Conservation (phyloP, 2,797 vertebrate genomes). For the Cyclopterus lumpus region DNA sequence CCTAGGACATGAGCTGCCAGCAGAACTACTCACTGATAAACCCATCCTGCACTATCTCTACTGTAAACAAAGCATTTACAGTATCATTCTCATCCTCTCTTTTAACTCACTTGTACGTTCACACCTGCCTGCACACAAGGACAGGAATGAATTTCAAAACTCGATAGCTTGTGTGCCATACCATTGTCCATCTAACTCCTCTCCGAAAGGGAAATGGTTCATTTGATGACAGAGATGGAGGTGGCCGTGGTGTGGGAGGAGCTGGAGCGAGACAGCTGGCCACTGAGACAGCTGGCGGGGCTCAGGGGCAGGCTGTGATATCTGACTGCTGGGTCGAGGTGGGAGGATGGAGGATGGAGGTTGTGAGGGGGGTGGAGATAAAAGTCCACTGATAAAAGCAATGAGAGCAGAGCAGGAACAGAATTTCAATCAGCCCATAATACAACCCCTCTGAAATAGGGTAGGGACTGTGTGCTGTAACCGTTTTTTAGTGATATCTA, state of each 20-base stretch:
- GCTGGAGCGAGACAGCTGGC: constrained; percentile 43
- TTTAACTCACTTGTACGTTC: constrained; percentile 18
- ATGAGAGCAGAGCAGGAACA: constrained; percentile 44
- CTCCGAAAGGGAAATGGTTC: constrained; percentile 4
- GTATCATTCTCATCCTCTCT: background rate
- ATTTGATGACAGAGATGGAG: constrained; percentile 22
- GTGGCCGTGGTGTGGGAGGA: background rate
- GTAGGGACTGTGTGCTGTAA: constrained; percentile 10
- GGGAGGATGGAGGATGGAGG: constrained; percentile 41
- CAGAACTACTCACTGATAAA: constrained; percentile 53
- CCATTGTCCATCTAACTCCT: background rate
- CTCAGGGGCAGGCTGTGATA: constrained; percentile 60
- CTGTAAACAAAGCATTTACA: constrained; percentile 51
- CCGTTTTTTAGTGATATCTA: constrained; percentile 41
- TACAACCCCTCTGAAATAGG: constrained; percentile 42
- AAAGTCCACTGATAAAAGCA: constrained; percentile 78
- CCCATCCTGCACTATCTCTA: constrained; percentile 13
- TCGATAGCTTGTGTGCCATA: background rate
- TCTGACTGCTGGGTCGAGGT: constrained; percentile 57
- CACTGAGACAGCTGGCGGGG: constrained; percentile 50
- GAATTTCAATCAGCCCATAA: constrained; percentile 76
- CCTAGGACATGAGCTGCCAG: constrained; percentile 52
- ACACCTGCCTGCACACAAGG: constrained; percentile 7
- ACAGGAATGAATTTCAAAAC: constrained; percentile 10
- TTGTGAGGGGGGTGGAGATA: constrained; percentile 51